A percentile compares a stretch with the other conserved stretches of the same genome.
phyloP scores from a whole-genome alignment of 2,113 vertebrate genomes.

The Aptenodytes forsteri region DNA sequence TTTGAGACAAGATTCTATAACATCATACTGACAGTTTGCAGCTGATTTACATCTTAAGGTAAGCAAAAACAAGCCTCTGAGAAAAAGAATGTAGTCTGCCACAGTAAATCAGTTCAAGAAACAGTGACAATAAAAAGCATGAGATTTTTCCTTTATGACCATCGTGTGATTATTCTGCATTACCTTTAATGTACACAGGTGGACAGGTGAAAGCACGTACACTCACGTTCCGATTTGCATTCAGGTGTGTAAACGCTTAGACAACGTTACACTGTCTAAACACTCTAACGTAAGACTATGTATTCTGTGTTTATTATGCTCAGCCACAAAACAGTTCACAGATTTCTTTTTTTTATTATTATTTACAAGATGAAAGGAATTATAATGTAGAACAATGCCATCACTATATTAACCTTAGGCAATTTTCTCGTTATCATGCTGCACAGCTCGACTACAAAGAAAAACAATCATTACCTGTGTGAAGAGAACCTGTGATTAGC shows the following conservation, averaged over 20 bases:
- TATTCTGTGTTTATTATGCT: neutral
- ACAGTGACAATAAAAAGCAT: neutral
- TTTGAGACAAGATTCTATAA: neutral
- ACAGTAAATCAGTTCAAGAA: neutral
- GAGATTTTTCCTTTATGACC: neutral
- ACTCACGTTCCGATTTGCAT: neutral
- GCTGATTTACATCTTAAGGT: neutral
- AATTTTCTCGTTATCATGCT: neutral
- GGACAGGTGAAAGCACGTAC: neutral
- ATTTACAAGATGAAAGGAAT: neutral
- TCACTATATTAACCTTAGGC: neutral
- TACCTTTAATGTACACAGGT: neutral
- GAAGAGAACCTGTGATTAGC: slow-evolving; percentile 92
- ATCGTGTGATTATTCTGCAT: accelerated
- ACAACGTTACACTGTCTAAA: neutral
- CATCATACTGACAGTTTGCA: neutral
- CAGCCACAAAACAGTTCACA: neutral
- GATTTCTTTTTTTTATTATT: neutral
- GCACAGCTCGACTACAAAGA: neutral
- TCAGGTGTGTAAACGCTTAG: neutral
- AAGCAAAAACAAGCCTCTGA: neutral
- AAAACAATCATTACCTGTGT: slow-evolving; percentile 86
- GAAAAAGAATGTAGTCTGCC: neutral
- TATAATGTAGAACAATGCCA: neutral
- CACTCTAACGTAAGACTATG: accelerated